These are phyloP conservation scores for Antrozous pallidus DNA, from an alignment of 2,797 vertebrate species.

Conservation along the genomic window DNA sequence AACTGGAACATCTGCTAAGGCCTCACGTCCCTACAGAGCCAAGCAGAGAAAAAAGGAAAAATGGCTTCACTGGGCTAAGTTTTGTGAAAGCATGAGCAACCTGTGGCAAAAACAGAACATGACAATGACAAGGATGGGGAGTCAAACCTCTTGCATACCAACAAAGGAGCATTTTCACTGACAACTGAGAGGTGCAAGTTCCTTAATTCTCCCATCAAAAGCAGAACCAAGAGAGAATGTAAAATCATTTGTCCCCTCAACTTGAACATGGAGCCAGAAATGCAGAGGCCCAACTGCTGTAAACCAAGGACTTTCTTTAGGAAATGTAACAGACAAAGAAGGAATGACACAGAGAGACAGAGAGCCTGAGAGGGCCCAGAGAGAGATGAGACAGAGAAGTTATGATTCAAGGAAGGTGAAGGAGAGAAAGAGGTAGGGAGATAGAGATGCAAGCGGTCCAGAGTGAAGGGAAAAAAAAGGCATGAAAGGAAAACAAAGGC, in stretches of 20 bases:
- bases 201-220: not conserved
- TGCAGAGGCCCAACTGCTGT: not conserved
- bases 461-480: not conserved
- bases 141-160: not conserved
- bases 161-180: not conserved
- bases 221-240: not conserved
- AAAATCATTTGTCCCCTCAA: not conserved
- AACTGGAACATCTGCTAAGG: not conserved
- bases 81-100: not conserved
- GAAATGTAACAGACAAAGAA: not conserved
- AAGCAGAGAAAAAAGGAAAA: constrained; percentile 1
- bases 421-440: not conserved
- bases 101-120: not conserved
- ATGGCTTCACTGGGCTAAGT: not conserved
- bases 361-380: not conserved
- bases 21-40: not conserved
- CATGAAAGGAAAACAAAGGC: not conserved
- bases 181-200: not conserved
- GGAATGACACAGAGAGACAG: not conserved
- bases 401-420: not conserved
- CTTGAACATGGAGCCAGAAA: not conserved
- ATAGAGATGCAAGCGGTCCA: not conserved
- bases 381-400: not conserved
- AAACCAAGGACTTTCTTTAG: not conserved
- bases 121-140: not conserved